Evolutionary conservation across 2,888 invertebrate genomes (phyloP), one percentile per base, ranked within the genome.

Genomic region (Drosophila kokeensis): DNA sequence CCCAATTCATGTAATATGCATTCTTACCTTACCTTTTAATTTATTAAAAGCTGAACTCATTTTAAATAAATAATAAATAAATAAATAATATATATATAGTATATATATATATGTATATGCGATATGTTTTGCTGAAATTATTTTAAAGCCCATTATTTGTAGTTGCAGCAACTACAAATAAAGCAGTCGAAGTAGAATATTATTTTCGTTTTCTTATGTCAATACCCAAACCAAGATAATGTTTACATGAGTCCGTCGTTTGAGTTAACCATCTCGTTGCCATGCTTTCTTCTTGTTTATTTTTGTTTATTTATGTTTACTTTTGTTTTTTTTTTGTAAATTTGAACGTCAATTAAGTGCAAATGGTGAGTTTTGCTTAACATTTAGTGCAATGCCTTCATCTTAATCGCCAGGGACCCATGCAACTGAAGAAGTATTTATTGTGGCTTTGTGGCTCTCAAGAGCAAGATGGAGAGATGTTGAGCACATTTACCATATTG

Each of bases 401-500:
- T 27, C 34, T 27, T 11, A 45, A 45, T 45, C 13, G 32, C 4
- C 48, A 70, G n/a, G 27, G 30, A 36, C 10, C 10, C 27, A 34
- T 40, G 34, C 15, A 18, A 32, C 21, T 61, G 3, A 18, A 21
- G n/a, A 32, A 61, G 50, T 61, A 52, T 72, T 63, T 48, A 53
- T 57, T 58, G 52, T 72, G 57, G 50, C 27, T 65, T 57, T 40
- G 55, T 49, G 63, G 30, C 24, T 36, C 13, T 13, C n/a, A 66
- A 11, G 27, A 38, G 30, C 32, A 24, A 3, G 36, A 29, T 13
- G n/a, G 13, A 15, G 15, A n/a, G 29, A 29, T 50, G 8, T 6
- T 40, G 36, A 50, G 45, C 40, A 30, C 27, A 65, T 65, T 63
- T 36, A 54, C 58, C 58, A 73, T 72, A 73, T 52, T 57, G 34